Conservation (phyloP, 2,888 invertebrate genomes). For the Cylindroiulus punctatus region DNA sequence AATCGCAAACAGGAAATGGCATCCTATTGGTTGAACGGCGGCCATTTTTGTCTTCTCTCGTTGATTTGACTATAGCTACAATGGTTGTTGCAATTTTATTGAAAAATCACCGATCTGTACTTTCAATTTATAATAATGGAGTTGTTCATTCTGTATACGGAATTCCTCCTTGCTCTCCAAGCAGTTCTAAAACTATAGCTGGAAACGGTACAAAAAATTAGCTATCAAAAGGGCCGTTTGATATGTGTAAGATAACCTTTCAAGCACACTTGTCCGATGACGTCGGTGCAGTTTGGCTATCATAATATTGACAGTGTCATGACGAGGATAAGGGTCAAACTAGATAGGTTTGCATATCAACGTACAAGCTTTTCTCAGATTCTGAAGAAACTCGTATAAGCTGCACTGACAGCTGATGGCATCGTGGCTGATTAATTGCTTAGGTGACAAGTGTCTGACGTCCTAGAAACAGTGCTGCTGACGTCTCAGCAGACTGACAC, state of each 20-base stretch:
- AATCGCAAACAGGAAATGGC: too few species aligned
- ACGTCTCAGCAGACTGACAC: slow-evolving; percentile 1
- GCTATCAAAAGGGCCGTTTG: too few species aligned
- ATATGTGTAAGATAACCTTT: background rate
- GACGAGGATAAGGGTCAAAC: background rate
- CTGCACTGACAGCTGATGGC: background rate
- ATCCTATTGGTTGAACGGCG: too few species aligned
- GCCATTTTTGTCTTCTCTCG: too few species aligned
- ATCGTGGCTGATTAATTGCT: slow-evolving; percentile 26
- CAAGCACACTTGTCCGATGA: background rate
- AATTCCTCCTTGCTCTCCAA: too few species aligned
- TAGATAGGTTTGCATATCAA: background rate
- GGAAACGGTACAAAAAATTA: too few species aligned
- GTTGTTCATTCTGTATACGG: too few species aligned
- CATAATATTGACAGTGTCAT: background rate
- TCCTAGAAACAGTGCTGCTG: background rate
- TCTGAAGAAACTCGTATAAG: background rate
- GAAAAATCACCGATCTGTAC: too few species aligned
- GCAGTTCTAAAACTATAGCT: too few species aligned
- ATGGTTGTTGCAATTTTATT: too few species aligned
- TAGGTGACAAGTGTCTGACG: slow-evolving; percentile 9
- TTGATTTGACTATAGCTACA: too few species aligned
- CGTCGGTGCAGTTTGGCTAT: background rate
- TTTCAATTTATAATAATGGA: too few species aligned
- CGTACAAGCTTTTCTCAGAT: background rate